Conservation (phyloP, 2,113 vertebrate genomes). For the Oncorhynchus kisutch region DNA sequence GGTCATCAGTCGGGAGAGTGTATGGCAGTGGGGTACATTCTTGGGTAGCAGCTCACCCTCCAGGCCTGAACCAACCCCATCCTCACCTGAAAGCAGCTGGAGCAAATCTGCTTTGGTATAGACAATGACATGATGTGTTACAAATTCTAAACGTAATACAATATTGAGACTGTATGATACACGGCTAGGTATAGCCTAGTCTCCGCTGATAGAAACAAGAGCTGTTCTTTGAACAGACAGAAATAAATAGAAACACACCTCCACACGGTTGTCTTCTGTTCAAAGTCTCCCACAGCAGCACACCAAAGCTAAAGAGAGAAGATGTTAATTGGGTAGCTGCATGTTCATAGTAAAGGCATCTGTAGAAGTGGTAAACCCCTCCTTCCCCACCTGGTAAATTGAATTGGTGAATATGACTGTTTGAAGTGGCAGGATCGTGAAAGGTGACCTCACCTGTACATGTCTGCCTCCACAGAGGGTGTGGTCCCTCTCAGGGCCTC, state of each 20-base stretch:
- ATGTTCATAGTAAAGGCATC: neutral
- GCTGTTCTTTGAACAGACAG: too few relatives aligned
- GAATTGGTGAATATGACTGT: too few relatives aligned
- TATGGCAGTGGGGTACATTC: conserved; percentile 12
- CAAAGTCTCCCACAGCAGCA: conserved; percentile 46
- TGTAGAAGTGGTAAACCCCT: neutral
- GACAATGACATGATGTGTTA: too few relatives aligned
- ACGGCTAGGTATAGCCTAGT: too few relatives aligned
- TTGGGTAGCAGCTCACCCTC: conserved; percentile 14
- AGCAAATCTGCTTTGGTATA: neutral
- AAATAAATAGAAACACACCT: conserved; percentile 22
- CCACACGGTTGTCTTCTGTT: conserved; percentile 34
- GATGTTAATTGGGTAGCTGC: neutral
- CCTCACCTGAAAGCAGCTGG: conserved; percentile 5
- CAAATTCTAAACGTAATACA: too few relatives aligned
- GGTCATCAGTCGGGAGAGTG: conserved; percentile 37
- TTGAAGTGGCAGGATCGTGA: too few relatives aligned
- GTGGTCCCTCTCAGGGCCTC: conserved; percentile 21
- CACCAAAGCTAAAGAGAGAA: conserved; percentile 35
- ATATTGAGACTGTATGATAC: too few relatives aligned
- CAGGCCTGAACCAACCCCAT: neutral
- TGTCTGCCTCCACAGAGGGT: conserved; percentile 19
- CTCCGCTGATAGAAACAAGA: too few relatives aligned
- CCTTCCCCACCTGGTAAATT: too few relatives aligned
- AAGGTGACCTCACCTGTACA: conserved; percentile 39